Evolutionary conservation across 2,888 invertebrate species (phyloP), one percentile per base, ranked within the genome.

Genomic region (Drosophila subsilvestris): DNA sequence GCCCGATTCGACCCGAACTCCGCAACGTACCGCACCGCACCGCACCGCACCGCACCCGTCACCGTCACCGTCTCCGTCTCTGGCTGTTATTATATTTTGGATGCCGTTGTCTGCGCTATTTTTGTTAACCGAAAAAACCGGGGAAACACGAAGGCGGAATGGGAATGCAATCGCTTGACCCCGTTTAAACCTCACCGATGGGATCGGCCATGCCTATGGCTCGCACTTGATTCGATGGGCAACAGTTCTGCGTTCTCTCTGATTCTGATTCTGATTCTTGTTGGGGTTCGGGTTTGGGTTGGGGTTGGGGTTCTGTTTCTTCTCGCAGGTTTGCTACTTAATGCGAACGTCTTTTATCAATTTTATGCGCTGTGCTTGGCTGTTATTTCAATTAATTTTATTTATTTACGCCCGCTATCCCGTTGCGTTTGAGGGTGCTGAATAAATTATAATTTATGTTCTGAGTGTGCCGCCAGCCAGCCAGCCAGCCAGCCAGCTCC

Each of bases 91-190:
- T 80, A 74, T 79, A 79, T 82, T 79, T 79, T 54, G 7, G 18
- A 29, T 42, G 53, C 22, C 32, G 78, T 57, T 66, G 82, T 81
- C 80, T 85, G 88, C 56, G 78, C 82, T 83, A 83, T 86, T 88
- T 83, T 84, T 29, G 86, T 80, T 72, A 49, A 79, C n/a, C n/a
- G n/a, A 74, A 63, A 77, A 49, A 25, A 25, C 25, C 8, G 68
- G 57, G 25, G 20, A 12, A 22, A n/a, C 18, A 17, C n/a, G 14
- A 20, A 29, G 32, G 9, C 20, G 25, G 50, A 18, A 32, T 17
- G 29, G 20, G 70, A 82, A 84, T 81, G 87, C 82, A 89, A 87
- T 74, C 83, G 83, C 82, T 87, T 88, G 83, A 89, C 83, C 83
- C 88, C 89, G 85, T 87, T 84, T 84, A 84, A 85, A 87, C 87